Evolutionary conservation across 30 jellyfish, hydroid and myxozoan genomes (phyloP).

Genomic region (Rhopilema esculentum): DNA sequence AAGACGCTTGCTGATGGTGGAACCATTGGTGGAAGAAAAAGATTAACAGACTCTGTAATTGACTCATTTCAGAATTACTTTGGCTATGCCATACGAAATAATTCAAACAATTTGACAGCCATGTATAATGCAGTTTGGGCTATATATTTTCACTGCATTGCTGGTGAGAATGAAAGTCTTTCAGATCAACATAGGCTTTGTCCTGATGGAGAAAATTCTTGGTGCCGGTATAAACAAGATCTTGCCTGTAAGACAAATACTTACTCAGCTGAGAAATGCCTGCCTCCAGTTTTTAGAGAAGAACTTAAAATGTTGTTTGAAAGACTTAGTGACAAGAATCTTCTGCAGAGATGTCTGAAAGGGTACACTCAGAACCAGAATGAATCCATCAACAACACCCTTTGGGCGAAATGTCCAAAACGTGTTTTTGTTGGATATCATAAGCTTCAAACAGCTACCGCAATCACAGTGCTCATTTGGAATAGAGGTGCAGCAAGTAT

Average conservation of each 20-base stretch:
- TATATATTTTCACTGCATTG: constrained; percentile 27
- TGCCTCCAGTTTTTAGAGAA: constrained; percentile 41
- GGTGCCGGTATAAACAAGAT: constrained; percentile 40
- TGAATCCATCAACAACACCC: constrained; percentile 25
- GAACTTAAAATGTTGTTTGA: constrained; percentile 31
- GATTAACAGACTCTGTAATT: constrained; percentile 36
- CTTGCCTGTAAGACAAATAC: constrained; percentile 10
- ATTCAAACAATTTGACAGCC: constrained; percentile 13
- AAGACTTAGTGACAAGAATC: constrained; percentile 19
- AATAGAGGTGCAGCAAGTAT: constrained; percentile 36
- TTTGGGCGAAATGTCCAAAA: constrained; percentile 28
- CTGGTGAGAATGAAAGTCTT: constrained; percentile 29
- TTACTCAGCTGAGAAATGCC: constrained; percentile 33
- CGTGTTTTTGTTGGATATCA: constrained; percentile 33
- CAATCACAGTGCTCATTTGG: constrained; percentile 28
- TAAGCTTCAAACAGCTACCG: constrained; percentile 11
- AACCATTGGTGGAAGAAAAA: constrained; percentile 33
- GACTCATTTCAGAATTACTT: constrained; percentile 31
- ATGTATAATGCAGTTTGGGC: constrained; percentile 42
- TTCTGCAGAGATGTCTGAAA: neutral
- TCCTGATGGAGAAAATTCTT: constrained; percentile 36
- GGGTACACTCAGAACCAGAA: constrained; percentile 38
- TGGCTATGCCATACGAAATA: constrained; percentile 31
- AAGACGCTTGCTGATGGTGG: constrained; percentile 55
- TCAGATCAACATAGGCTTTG: constrained; percentile 35